Evolutionary conservation across 2,888 invertebrate genomes (phyloP).

Genomic region (Cordylochernes scorpioides): DNA sequence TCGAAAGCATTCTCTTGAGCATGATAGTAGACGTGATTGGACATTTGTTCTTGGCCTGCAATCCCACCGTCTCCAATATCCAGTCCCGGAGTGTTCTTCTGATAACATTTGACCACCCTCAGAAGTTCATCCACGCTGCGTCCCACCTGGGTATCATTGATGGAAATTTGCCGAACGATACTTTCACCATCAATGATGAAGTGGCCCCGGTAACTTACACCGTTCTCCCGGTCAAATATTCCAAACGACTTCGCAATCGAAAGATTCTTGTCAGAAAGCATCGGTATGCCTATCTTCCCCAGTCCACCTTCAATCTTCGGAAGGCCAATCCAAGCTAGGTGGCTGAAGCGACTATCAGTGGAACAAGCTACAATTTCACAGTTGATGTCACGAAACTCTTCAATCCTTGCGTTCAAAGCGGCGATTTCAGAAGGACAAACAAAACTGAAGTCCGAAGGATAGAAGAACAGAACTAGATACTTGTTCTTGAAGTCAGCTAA

Average conservation of each 20-base stretch:
- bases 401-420: slow-evolving; percentile 68
- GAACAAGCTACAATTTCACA: slow-evolving; percentile 70
- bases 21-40: too few species aligned
- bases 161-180: too few species aligned
- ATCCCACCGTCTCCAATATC: too few species aligned
- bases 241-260: slow-evolving; percentile 63
- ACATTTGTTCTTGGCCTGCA: too few species aligned
- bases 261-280: slow-evolving; percentile 70
- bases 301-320: slow-evolving; percentile 67
- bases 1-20: too few species aligned
- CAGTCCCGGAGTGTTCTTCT: too few species aligned
- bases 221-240: slow-evolving; percentile 62
- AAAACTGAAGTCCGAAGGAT: slow-evolving; percentile 62
- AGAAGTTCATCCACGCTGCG: too few species aligned
- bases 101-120: too few species aligned
- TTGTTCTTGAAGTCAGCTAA: slow-evolving; percentile 57
- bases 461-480: slow-evolving; percentile 76
- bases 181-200: too few species aligned
- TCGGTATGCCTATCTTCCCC: slow-evolving; percentile 73
- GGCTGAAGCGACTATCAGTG: slow-evolving; percentile 85
- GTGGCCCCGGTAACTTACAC: slow-evolving; percentile 45
- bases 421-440: slow-evolving; percentile 60
- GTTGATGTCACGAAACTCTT: slow-evolving; percentile 38
- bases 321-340: slow-evolving; percentile 85
- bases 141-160: too few species aligned